Base-by-base conservation (phyloP, 2,888 invertebrate species). In the Mechanitis mazaeus region DNA sequence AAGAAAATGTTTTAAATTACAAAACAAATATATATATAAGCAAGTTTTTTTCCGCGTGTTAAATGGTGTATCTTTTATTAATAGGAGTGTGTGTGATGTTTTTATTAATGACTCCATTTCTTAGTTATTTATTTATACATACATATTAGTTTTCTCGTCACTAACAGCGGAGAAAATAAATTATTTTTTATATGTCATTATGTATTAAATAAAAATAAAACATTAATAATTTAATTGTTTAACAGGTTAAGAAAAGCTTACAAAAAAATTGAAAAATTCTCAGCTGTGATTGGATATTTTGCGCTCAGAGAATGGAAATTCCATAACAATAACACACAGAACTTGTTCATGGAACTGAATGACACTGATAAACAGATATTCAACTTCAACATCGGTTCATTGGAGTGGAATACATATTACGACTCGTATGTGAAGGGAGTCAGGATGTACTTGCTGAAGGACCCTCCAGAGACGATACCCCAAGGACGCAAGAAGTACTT, bases 371-470 rank as follows among this genome's bases (percentile, higher is more conserved):
- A 91, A 67, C 77, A 91, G 33, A 72, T 92, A 0, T 95, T 94
- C 72, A 90, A 92, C 70, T 95, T 94, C 73, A 92, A 95, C 74
- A 91, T 95, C 55, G 80, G 83, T 0, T 72, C 84, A 4, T 71
- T 96, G 0, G 84, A 93, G 57, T 96, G 96, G 96, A 87, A 91
- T 4, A 84, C 90, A 0, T 96, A 94, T 72, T 93, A 95, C 72
- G 89, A 92, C 64, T 91, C 88, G 54, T 95, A 95, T 71, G 85
- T 94, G 6, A 83, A 91, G 63, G 96, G 96, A 0, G 87, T 94
- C n/a, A 88, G 95, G 59, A 81, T 92, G 0, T 95, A 94, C 72
- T 80, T 96, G 1, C 81, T 96, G 1, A 95, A 96, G 72, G 96
- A 96, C 70, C 93, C 94, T 0, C 71, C 93, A 0, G 92, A 93